phyloP scores from a whole-genome alignment of 2,113 vertebrate species.

The Myodes glareolus region DNA sequence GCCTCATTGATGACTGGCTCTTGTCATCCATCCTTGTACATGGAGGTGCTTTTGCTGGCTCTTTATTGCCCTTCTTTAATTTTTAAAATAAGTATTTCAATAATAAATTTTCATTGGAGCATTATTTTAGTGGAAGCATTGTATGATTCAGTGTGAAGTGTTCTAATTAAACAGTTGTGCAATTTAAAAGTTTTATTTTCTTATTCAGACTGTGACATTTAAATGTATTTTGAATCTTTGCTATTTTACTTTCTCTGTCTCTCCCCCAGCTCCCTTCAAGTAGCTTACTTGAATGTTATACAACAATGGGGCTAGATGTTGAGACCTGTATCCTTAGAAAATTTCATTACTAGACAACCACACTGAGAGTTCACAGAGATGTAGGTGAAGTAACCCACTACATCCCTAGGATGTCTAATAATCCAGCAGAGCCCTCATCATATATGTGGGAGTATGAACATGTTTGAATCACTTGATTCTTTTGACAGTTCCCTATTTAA shows the following conservation, averaged over 20 bases:
- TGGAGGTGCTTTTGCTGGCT: background rate
- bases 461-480: too few relatives aligned
- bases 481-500: too few relatives aligned
- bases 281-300: background rate
- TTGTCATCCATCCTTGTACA: background rate
- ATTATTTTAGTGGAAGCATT: background rate
- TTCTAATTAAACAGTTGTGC: background rate
- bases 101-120: background rate
- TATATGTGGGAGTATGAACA: background rate
- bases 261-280: too few relatives aligned
- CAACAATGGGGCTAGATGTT: background rate
- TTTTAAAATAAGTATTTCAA: background rate
- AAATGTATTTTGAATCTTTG: background rate
- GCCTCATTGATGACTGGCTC: background rate
- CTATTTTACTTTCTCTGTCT: background rate
- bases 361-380: background rate
- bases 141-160: background rate
- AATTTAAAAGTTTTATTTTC: background rate
- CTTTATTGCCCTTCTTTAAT: background rate
- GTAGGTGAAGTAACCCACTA: background rate
- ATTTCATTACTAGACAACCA: background rate
- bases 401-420: background rate
- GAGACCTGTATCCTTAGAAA: background rate
- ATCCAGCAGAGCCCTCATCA: background rate
- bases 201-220: background rate